Evolutionary conservation across 2,797 vertebrate species (phyloP).

Genomic region (Monodelphis domestica): DNA sequence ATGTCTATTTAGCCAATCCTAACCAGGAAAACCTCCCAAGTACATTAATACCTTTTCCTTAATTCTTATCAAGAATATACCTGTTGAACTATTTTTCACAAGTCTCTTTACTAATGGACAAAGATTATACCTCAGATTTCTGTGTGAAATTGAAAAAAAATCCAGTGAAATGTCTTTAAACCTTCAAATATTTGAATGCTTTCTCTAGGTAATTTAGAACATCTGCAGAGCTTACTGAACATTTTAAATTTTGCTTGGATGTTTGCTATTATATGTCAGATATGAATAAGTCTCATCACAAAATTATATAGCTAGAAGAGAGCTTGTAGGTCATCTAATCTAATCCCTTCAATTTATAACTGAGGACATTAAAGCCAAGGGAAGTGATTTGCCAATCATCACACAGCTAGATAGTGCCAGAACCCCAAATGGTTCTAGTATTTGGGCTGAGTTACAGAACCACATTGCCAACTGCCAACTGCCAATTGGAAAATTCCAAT

Average conservation of each 20-base stretch:
- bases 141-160: background rate
- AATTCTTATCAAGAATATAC: conserved; percentile 20
- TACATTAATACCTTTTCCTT: conserved; percentile 50
- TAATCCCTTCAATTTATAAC: background rate
- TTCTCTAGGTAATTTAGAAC: fast-evolving
- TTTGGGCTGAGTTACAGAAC: background rate
- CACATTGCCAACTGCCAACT: background rate
- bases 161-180: background rate
- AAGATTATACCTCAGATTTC: background rate
- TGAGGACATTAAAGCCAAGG: background rate
- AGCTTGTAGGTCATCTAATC: background rate
- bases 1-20: background rate
- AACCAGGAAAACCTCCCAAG: conserved; percentile 1
- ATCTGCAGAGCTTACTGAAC: fast-evolving
- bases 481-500: background rate
- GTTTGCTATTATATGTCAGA: fast-evolving
- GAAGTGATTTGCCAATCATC: background rate
- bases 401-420: background rate
- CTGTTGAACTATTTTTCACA: background rate
- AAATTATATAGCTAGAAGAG: background rate
- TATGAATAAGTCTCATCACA: background rate
- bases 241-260: background rate
- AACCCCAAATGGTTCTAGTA: background rate
- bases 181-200: fast-evolving
- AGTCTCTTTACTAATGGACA: background rate